Evolutionary conservation across 2,888 invertebrate genomes (phyloP).

Genomic region (Pristionchus japonicus): DNA sequence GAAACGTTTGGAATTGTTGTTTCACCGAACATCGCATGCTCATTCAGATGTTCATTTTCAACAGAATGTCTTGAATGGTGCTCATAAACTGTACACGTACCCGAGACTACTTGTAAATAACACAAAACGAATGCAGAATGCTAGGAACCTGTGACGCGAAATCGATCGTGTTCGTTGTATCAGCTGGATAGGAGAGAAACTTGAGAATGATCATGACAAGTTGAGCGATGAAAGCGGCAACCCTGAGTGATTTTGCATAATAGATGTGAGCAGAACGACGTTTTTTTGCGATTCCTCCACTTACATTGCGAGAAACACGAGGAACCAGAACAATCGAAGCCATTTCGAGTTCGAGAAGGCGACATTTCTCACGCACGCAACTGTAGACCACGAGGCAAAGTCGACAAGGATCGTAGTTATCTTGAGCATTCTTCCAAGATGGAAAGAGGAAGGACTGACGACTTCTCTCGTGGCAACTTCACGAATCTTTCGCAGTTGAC

Average conservation of each 20-base stretch:
- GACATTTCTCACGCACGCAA: slow-evolving; percentile 26
- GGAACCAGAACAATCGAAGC: slow-evolving; percentile 16
- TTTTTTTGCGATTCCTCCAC: no score
- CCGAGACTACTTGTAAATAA: no score
- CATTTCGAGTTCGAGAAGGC: background rate
- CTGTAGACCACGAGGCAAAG: slow-evolving; percentile 39
- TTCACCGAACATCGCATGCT: no score
- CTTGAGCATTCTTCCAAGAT: background rate
- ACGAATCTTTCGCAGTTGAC: no score
- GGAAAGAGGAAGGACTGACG: background rate
- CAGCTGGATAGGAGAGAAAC: background rate
- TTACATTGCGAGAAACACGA: slow-evolving; percentile 22
- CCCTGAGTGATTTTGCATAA: background rate
- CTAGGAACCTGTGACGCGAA: background rate
- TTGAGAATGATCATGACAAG: background rate
- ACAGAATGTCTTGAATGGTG: no score
- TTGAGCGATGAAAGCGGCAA: background rate
- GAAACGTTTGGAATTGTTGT: no score
- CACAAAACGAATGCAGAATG: no score
- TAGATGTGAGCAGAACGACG: background rate
- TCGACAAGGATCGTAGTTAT: slow-evolving; percentile 9
- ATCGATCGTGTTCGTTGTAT: background rate
- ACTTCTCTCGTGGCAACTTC: no score
- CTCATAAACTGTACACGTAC: no score
- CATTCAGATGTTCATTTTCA: no score